Evolutionary conservation across 2,888 invertebrate genomes (phyloP), one percentile per base, ranked within the genome.

Genomic region (Patella caerulea): DNA sequence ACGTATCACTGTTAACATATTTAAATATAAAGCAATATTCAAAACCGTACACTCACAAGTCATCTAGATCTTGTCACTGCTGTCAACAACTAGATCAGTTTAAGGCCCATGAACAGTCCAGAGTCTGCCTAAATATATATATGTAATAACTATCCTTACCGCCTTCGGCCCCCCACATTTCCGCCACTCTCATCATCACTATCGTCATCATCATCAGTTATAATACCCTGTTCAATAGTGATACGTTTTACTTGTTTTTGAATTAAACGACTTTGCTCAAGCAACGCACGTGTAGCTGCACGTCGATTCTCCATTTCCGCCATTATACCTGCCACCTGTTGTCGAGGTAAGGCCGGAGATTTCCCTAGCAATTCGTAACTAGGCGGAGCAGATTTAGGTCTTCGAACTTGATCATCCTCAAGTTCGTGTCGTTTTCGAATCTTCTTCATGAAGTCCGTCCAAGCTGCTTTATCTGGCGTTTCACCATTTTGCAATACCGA

Each of bases 281-380:
- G 54, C 79, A 80, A 56, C 17, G 78, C 73, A 2, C 79, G 71
- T 9, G 77, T 80, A 70, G 73, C 75, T 15, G 79, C 82, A n/a
- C 71, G 73, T 29, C 76, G 76, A 14, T 77, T 80, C 71, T 79
- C 78, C 7, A 81, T 78, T 65, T 82, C 79, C 11, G 82, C 82
- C 73, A 80, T 59, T 19, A 82, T 80, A n/a, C 82, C 82, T 14
- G 74, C 80, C 45, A 80, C 76, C 65, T 79, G 79, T 71, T 79
- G 80, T n/a, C 80, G 29, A 24, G 82, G 73, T 0, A 77, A 80
- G 29, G 76, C 73, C 71, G 79, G 52, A 24, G 73, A 76, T 45
- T 78, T 73, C 56, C 78, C 76, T 55, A 56, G 75, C 59, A 80
- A 78, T 45, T 78, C 78, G 19, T 73, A 79, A 19, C 76, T 80